Percentiles rank a stretch among this genome's conserved stretches.
Evolutionary conservation across 2,113 vertebrate genomes (phyloP).

Genomic region (Sinocyclocheilus anshuiensis): DNA sequence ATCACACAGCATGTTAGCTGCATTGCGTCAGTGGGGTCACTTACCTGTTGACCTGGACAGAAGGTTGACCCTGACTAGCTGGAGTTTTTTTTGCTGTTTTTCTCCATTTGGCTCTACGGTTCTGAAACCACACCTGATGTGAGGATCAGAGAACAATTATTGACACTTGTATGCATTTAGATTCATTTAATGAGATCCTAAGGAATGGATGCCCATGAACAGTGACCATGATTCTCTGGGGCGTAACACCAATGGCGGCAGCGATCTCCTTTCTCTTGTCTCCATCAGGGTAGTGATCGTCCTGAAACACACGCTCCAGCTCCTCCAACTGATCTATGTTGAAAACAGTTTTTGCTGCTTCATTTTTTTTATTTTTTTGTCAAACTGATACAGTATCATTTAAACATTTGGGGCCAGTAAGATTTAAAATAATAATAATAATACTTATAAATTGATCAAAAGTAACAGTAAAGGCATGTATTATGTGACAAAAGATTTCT

Average conservation of each 20-base stretch:
- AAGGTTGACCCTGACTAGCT: constrained; percentile 30
- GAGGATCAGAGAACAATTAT: background rate
- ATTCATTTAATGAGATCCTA: background rate
- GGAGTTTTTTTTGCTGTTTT: constrained; percentile 70
- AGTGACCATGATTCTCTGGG: constrained; percentile 90
- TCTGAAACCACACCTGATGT: constrained; percentile 96
- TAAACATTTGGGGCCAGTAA: background rate
- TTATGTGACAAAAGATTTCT: too few relatives aligned
- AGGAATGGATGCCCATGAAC: background rate
- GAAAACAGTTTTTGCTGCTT: background rate
- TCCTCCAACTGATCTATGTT: constrained; percentile 87
- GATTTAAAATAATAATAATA: background rate
- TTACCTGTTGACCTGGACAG: constrained; percentile 44
- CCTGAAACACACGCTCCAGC: constrained; percentile 86
- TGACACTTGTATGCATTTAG: background rate
- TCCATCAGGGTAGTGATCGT: constrained; percentile 91
- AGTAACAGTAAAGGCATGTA: background rate
- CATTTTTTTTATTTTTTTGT: background rate
- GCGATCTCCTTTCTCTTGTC: constrained; percentile 90
- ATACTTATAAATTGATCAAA: background rate
- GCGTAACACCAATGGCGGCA: constrained; percentile 84
- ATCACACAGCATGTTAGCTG: background rate
- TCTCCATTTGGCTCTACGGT: constrained; percentile 92
- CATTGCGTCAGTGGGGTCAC: background rate
- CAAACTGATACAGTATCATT: background rate